Base-by-base conservation (phyloP, 2,113 vertebrate genomes). In the Vulpes vulpes region DNA sequence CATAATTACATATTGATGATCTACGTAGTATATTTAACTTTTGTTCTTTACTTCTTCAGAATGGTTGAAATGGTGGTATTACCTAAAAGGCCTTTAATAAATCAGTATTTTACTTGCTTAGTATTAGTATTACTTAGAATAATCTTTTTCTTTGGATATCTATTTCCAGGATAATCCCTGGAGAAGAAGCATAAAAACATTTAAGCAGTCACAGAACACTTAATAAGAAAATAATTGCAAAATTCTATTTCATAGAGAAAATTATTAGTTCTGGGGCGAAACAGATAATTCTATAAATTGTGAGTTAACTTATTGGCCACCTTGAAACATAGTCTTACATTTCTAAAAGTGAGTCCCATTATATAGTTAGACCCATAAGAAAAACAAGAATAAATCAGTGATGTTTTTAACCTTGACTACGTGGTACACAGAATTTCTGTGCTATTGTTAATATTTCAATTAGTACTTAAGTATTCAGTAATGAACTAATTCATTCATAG, bases 161-260 rank as follows among this genome's bases (percentile, higher is more conserved):
- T 92, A 9, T 71, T 91, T 88, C 17, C n/a, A 84, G 23, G 3
- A 53, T 73, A 96, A 83, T 96, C 14, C 23, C 30, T 81, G 19
- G 74, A 74, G 27, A 78, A 94, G 55, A 93, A 90, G 55, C 8
- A 88, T 80, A 94, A 95, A 93, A 92, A 90, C 27, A 93, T 97
- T 92, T 89, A 95, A 95, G 96, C 92, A 73, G 69, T 65, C 76
- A 57, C 80, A 95, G 53, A 88, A 27, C 55, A 92, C 35, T 95
- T 95, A 96, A 88, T 83, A 96, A 65, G 67, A 97, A 98, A 92
- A 95, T 94, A 96, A 95, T 91, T 92, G 49, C 65, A 94, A 96
- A 97, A 81, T 90, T 96, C 57, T 2, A 83, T 69, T 92, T 95
- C 62, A 30, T 51, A 83, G 38, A 78, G 73, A 71, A 89, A 73